phyloP scores from a whole-genome alignment of 2,888 invertebrate genomes.

The Drepanosiphum platanoidis region DNA sequence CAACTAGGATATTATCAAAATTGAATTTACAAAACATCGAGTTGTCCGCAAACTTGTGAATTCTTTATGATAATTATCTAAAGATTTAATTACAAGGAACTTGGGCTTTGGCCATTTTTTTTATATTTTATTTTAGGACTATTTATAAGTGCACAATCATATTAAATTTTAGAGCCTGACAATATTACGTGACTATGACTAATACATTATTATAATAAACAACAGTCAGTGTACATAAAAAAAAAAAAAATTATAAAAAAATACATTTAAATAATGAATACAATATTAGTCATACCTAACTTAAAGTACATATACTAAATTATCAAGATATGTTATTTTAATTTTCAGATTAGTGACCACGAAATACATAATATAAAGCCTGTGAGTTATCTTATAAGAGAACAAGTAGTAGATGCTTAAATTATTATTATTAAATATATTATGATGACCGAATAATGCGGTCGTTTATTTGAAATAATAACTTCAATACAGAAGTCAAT shows the following conservation, averaged over 20 bases:
- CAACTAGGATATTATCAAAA: background rate
- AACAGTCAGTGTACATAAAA: conserved; percentile 1
- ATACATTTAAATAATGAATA: background rate
- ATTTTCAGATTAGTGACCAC: background rate
- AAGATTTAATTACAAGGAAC: conserved; percentile 38
- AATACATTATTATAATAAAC: conserved; percentile 23
- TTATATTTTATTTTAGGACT: conserved; percentile 24
- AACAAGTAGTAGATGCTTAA: background rate
- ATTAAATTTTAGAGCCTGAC: background rate
- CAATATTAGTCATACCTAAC: background rate
- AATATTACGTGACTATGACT: background rate
- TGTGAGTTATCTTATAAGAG: background rate
- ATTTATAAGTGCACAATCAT: background rate
- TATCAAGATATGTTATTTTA: conserved; percentile 25
- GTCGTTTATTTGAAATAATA: background rate
- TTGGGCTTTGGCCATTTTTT: conserved; percentile 19
- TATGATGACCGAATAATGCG: background rate
- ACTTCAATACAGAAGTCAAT: background rate
- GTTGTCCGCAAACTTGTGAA: background rate
- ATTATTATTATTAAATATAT: background rate
- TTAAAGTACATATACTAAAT: background rate
- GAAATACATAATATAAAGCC: background rate
- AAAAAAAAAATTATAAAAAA: background rate
- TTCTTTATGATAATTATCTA: conserved; percentile 18
- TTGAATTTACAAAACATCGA: background rate